A percentile compares a stretch with the other conserved stretches of the same genome.
Evolutionary conservation across 2,888 invertebrate genomes (phyloP).

Genomic region (Notodonta dromedarius): DNA sequence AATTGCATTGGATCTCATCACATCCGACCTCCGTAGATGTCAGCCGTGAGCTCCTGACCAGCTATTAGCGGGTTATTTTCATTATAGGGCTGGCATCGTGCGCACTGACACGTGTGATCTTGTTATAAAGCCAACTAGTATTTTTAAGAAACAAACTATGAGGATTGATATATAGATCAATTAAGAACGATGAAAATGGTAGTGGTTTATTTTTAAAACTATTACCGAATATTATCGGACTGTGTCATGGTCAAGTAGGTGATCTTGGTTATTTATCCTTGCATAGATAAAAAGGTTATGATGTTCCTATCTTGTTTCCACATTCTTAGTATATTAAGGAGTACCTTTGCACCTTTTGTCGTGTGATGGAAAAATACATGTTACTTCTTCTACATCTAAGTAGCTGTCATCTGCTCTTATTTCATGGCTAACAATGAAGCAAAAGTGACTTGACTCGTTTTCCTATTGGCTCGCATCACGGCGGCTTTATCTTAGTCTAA

Average conservation of each 20-base stretch:
- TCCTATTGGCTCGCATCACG: neutral
- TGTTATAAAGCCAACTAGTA: neutral
- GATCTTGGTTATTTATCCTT: too few relatives aligned
- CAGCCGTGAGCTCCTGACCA: slow-evolving; percentile 18
- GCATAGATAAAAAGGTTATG: too few relatives aligned
- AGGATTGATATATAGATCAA: neutral
- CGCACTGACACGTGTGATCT: neutral
- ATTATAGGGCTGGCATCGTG: slow-evolving; percentile 15
- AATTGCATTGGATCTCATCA: slow-evolving; percentile 24
- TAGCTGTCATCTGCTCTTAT: neutral
- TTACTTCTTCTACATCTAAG: too few relatives aligned
- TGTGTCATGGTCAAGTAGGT: too few relatives aligned
- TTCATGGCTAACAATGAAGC: neutral
- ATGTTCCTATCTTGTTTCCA: too few relatives aligned
- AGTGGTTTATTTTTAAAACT: too few relatives aligned
- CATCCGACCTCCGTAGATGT: slow-evolving; percentile 32
- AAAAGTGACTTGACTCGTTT: neutral
- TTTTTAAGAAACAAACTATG: neutral
- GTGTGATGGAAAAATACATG: too few relatives aligned
- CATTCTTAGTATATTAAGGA: too few relatives aligned
- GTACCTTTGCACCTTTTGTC: too few relatives aligned
- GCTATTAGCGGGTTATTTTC: slow-evolving; percentile 14
- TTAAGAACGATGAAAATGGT: neutral
- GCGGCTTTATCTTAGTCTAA: neutral
- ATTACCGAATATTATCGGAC: too few relatives aligned